phyloP scores from a whole-genome alignment of 1,140 invertebrate species.

The Brachionus sp. region DNA sequence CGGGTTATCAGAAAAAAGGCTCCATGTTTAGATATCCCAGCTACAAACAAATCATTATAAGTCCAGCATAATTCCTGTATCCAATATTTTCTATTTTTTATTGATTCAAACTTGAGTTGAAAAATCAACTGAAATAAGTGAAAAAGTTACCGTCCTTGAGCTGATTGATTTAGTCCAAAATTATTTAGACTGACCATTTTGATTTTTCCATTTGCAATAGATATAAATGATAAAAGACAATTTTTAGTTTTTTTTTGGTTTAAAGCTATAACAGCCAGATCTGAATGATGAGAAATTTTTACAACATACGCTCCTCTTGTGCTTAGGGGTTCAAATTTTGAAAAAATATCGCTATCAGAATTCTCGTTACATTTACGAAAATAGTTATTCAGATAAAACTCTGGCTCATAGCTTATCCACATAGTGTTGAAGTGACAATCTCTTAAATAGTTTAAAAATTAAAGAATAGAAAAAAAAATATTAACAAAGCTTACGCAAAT shows the following conservation, averaged over 20 bases:
- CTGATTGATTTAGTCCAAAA: slow-evolving; percentile 51
- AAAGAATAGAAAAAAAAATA: background rate
- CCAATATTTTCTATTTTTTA: slow-evolving; percentile 54
- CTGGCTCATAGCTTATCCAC: background rate
- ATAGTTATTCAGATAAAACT: background rate
- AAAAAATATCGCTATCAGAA: background rate
- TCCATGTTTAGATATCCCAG: slow-evolving; percentile 54
- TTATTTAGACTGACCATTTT: slow-evolving; percentile 51
- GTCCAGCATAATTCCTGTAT: slow-evolving; percentile 56
- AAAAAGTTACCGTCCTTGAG: slow-evolving; percentile 35
- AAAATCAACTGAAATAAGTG: background rate
- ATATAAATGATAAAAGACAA: slow-evolving; percentile 53
- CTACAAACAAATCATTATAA: slow-evolving; percentile 55
- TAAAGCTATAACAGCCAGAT: slow-evolving; percentile 55
- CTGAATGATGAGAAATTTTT: slow-evolving; percentile 52
- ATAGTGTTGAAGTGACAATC: slow-evolving; percentile 10
- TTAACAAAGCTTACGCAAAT: background rate
- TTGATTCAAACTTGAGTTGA: background rate
- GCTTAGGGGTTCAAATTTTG: background rate
- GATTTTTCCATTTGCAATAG: slow-evolving; percentile 53
- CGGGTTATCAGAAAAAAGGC: slow-evolving; percentile 53
- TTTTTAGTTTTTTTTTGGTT: slow-evolving; percentile 53
- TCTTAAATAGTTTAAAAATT: background rate
- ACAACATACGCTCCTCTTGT: slow-evolving; percentile 50
- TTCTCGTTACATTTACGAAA: slow-evolving; percentile 44